Percentiles rank a stretch among this genome's conserved stretches.
phyloP scores from a whole-genome alignment of 2,113 vertebrate genomes.

The Rhinogobius similis region DNA sequence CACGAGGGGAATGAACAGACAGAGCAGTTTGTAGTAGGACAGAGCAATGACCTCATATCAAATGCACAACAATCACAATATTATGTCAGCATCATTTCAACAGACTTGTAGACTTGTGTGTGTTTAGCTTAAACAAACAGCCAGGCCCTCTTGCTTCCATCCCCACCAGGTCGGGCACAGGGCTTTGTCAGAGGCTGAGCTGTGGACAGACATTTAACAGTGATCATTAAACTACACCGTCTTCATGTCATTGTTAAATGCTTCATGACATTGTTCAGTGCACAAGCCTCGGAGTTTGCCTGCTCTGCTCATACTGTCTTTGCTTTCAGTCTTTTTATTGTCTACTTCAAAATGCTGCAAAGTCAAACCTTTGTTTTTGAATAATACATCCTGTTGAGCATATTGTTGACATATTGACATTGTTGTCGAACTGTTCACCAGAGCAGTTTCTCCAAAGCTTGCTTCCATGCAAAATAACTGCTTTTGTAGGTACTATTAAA shows the following conservation, averaged over 20 bases:
- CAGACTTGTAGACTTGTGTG: not conserved
- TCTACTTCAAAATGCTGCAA: conserved; percentile 43
- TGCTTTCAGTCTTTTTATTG: conserved; percentile 7
- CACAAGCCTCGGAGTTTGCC: too few species aligned
- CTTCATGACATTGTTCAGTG: not conserved
- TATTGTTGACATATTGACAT: conserved; percentile 47
- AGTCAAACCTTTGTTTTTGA: conserved; percentile 33
- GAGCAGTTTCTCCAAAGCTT: conserved; percentile 61
- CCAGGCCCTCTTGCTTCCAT: too few species aligned
- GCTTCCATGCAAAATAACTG: conserved; percentile 69
- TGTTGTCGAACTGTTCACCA: conserved; percentile 53
- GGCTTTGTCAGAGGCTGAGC: too few species aligned
- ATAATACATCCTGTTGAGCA: conserved; percentile 41
- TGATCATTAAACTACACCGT: too few species aligned
- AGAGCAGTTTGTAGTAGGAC: not conserved
- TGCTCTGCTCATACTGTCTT: conserved; percentile 10
- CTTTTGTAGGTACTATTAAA: conserved; percentile 73
- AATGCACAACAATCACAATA: not conserved
- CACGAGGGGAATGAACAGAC: not conserved
- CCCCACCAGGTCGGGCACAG: too few species aligned
- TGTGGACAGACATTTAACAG: too few species aligned
- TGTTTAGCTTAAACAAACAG: too few species aligned
- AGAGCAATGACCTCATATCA: not conserved
- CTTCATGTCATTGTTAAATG: not conserved
- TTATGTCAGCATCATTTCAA: not conserved